These are phyloP conservation scores for Andinoacara biseriatus DNA, from an alignment of 2,113 vertebrate species.

Conservation along the genomic window DNA sequence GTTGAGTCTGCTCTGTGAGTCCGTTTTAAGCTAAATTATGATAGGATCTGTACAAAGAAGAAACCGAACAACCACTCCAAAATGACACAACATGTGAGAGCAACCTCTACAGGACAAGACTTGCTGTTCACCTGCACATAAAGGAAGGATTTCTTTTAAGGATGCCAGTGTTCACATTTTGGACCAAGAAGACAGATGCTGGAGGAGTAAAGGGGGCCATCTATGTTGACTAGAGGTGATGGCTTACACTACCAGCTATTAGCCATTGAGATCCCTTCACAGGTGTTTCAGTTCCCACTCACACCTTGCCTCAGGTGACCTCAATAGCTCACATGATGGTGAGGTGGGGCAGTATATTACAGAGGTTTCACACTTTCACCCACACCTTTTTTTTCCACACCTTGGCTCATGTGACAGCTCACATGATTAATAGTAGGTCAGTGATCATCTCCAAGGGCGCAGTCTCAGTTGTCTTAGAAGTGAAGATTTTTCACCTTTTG, in stretches of 20 bases:
- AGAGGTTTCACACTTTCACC: neutral
- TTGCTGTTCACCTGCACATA: neutral
- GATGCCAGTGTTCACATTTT: accelerated
- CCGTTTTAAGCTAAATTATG: no score
- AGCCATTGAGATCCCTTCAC: neutral
- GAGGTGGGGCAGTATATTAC: neutral
- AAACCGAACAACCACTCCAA: no score
- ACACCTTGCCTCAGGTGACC: neutral
- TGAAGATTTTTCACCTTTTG: neutral
- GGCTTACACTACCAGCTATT: no score
- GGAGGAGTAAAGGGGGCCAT: neutral
- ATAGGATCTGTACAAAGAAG: no score
- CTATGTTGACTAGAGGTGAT: neutral
- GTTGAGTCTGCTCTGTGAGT: no score
- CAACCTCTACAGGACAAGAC: neutral
- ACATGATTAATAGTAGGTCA: neutral
- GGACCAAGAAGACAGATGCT: neutral
- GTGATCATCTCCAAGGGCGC: no score
- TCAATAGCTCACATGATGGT: neutral
- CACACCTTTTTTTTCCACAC: neutral
- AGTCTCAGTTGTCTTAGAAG: neutral
- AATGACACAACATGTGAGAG: no score
- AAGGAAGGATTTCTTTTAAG: neutral
- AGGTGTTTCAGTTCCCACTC: neutral
- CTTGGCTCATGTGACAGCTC: neutral